phyloP scores from a whole-genome alignment of 2,113 vertebrate genomes.

The Sander lucioperca region DNA sequence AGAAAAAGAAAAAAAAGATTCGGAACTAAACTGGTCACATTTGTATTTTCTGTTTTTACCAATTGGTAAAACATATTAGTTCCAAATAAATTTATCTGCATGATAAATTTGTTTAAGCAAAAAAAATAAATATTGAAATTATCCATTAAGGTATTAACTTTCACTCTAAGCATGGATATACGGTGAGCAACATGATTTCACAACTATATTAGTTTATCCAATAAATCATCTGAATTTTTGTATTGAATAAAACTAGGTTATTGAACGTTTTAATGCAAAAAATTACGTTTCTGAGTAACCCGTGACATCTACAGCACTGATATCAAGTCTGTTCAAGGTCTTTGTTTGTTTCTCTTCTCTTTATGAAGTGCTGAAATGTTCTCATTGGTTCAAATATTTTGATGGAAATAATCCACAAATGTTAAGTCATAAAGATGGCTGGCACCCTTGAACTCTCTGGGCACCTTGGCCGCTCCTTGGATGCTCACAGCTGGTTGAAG shows the following conservation, averaged over 20 bases:
- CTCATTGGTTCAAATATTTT: background rate
- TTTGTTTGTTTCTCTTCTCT: too few species aligned
- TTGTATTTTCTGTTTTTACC: background rate
- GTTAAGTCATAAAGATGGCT: background rate
- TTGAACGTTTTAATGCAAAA: background rate
- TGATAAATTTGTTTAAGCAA: too few species aligned
- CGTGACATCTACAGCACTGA: background rate
- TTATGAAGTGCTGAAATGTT: background rate
- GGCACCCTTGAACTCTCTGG: constrained; percentile 29
- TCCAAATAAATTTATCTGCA: too few species aligned
- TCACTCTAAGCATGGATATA: background rate
- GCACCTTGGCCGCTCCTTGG: constrained; percentile 39
- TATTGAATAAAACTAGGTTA: background rate
- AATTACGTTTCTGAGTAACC: background rate
- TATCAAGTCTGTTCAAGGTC: background rate
- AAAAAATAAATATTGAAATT: background rate
- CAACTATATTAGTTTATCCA: background rate
- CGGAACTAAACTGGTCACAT: background rate
- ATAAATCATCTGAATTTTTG: background rate
- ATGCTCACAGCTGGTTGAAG: constrained; percentile 17
- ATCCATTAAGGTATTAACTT: background rate
- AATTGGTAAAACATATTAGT: background rate
- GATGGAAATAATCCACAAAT: background rate
- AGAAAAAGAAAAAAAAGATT: too few species aligned
- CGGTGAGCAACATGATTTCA: background rate